Conservation (phyloP, 2,797 vertebrate genomes). For the Capromys pilorides region DNA sequence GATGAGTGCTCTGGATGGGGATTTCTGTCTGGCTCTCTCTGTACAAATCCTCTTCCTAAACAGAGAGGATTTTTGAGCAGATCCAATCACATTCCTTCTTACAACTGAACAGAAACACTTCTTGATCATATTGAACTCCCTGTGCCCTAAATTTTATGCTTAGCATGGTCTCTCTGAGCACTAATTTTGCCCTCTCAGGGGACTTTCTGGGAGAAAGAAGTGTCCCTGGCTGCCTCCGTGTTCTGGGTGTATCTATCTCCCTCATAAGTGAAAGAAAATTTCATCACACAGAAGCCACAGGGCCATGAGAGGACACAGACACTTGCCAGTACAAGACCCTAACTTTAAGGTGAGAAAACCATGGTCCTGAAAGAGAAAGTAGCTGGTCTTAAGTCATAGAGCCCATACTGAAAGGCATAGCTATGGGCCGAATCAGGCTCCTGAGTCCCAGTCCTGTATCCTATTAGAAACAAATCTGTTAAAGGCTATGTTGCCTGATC, state of each 20-base stretch:
- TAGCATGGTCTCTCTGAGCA: not conserved
- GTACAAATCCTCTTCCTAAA: not conserved
- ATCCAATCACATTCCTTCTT: not conserved
- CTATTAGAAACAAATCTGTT: not conserved
- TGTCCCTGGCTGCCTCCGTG: not conserved
- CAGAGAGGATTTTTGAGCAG: not conserved
- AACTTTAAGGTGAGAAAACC: conserved; percentile 18
- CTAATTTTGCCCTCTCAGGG: not conserved
- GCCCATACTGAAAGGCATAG: not conserved
- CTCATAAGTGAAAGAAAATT: not conserved
- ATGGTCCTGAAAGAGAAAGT: not conserved
- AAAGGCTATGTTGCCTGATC: not conserved
- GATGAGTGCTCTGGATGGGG: not conserved
- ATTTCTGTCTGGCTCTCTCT: not conserved
- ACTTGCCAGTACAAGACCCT: not conserved
- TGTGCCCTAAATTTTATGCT: not conserved
- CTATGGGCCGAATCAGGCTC: not conserved
- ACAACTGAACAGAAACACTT: not conserved
- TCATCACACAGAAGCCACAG: not conserved
- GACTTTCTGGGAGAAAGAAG: not conserved
- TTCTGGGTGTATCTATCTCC: not conserved
- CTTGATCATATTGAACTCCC: not conserved
- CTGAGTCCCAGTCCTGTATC: accelerated
- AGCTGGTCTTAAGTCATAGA: not conserved
- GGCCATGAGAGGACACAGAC: not conserved